These are phyloP conservation scores for Laupala kohalensis DNA, from an alignment of 1,140 invertebrate species.

Conservation along the genomic window DNA sequence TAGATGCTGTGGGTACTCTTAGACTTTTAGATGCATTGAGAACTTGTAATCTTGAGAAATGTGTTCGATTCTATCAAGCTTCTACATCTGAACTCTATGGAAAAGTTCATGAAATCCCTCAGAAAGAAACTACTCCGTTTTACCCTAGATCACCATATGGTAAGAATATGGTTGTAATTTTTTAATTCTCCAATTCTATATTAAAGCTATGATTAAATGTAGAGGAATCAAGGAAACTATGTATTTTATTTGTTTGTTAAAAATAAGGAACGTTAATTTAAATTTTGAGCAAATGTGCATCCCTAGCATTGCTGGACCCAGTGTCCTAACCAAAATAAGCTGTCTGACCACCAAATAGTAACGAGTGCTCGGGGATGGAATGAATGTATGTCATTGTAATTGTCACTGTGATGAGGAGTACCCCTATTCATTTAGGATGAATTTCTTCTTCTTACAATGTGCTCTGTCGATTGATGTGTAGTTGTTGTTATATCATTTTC, in stretches of 20 bases:
- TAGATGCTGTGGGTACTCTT: slow-evolving; percentile 94
- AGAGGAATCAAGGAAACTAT: not conserved
- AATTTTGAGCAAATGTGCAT: no score
- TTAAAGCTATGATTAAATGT: not conserved
- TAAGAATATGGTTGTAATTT: slow-evolving; percentile 41
- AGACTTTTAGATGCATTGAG: slow-evolving; percentile 89
- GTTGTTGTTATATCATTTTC: no score
- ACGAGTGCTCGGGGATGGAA: no score
- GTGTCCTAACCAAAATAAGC: no score
- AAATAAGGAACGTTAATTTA: not conserved
- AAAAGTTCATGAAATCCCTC: slow-evolving; percentile 92
- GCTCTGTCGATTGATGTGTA: no score
- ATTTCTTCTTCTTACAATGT: no score
- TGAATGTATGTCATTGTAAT: no score
- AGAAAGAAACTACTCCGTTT: slow-evolving; percentile 96
- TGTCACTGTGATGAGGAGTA: no score
- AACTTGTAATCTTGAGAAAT: slow-evolving; percentile 74
- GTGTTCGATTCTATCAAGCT: slow-evolving; percentile 92
- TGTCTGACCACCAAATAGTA: no score
- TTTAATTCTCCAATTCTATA: no score
- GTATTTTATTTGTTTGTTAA: not conserved
- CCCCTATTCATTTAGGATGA: no score
- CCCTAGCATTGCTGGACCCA: no score
- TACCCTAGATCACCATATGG: slow-evolving; percentile 99
- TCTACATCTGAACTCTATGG: slow-evolving; percentile 98